Conservation (phyloP, 2,797 vertebrate species). For the Peromyscus melanophrys region DNA sequence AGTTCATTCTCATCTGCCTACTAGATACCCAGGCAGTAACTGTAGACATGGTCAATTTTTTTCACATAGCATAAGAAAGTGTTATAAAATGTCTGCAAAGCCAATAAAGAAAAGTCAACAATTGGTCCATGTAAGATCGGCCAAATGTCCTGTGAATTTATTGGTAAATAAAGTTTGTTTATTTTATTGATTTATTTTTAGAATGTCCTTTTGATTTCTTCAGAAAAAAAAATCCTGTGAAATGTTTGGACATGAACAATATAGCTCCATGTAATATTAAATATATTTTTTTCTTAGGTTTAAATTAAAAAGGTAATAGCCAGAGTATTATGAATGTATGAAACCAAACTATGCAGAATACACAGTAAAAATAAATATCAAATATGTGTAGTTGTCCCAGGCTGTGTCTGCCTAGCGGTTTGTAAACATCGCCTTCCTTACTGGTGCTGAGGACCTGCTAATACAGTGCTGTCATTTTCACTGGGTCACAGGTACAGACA, state of each 20-base stretch:
- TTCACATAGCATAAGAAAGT: background rate
- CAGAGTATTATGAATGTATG: background rate
- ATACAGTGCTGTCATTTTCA: background rate
- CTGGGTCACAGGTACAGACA: background rate
- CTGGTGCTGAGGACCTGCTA: background rate
- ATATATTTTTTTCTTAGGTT: constrained; percentile 35
- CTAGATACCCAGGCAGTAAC: background rate
- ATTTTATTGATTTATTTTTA: background rate
- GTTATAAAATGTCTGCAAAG: background rate
- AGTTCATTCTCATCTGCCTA: background rate
- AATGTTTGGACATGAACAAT: constrained; percentile 63
- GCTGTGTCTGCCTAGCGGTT: background rate
- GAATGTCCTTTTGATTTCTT: background rate
- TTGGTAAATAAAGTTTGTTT: constrained; percentile 2
- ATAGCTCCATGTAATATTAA: background rate
- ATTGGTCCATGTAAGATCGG: background rate
- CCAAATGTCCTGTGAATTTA: background rate
- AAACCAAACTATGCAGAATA: constrained; percentile 38
- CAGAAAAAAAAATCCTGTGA: constrained; percentile 4
- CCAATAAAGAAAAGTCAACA: constrained; percentile 3
- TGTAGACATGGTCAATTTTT: background rate
- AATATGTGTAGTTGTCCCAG: background rate
- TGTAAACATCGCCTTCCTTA: background rate
- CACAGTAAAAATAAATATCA: constrained; percentile 22
- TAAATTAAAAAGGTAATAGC: constrained; percentile 8